These are phyloP conservation scores for Cyanocitta stelleri DNA, from an alignment of 2,113 vertebrate species.

Conservation along the genomic window DNA sequence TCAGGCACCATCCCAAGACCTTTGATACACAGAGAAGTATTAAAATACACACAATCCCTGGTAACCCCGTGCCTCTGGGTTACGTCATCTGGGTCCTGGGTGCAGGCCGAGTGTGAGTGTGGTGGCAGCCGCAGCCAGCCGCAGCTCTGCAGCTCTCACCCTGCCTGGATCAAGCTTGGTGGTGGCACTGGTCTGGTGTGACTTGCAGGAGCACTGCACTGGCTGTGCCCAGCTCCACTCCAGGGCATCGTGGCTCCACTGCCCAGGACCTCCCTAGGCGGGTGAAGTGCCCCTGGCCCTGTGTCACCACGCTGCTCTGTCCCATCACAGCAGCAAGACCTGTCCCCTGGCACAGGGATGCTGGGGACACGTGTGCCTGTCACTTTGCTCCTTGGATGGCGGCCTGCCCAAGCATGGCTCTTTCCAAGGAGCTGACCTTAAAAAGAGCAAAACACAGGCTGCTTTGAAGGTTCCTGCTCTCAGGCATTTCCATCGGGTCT, in stretches of 20 bases:
- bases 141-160: fast-evolving
- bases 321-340: not conserved
- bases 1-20: not conserved
- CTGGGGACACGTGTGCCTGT: not conserved
- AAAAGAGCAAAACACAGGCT: not conserved
- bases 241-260: not conserved
- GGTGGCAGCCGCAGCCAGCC: not conserved
- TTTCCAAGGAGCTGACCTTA: conserved; percentile 31
- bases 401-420: not conserved
- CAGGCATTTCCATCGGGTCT: not conserved
- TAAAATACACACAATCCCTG: not conserved
- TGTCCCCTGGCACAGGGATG: fast-evolving
- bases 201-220: not conserved
- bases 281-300: not conserved
- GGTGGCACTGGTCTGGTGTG: not conserved
- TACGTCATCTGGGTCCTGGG: not conserved
- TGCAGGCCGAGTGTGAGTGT: fast-evolving
- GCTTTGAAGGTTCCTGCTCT: not conserved
- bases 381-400: not conserved
- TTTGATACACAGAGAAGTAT: not conserved
- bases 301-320: not conserved
- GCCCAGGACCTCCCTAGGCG: fast-evolving
- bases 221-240: not conserved
- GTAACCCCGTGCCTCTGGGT: not conserved
- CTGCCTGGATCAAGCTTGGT: not conserved